Evolutionary conservation across 2,888 invertebrate species (phyloP).

Genomic region (Alitta virens): DNA sequence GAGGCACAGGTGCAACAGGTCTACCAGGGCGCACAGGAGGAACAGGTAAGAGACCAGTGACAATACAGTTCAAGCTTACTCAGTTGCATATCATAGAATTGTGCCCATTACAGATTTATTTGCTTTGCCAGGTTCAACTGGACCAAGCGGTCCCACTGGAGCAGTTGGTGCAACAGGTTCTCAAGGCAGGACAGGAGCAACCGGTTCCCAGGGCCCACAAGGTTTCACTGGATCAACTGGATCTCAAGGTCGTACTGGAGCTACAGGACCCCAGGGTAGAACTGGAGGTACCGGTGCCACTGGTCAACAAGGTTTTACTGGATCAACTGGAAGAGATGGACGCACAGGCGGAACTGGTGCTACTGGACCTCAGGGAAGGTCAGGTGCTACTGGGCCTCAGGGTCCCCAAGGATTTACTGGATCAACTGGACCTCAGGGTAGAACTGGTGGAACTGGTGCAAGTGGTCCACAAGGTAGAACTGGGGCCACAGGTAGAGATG

Average conservation of each 20-base stretch:
- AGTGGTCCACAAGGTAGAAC: slow-evolving; percentile 10
- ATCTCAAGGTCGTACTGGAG: slow-evolving; percentile 6
- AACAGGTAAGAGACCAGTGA: too few relatives aligned
- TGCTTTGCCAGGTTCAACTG: neutral
- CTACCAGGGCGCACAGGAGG: slow-evolving; percentile 14
- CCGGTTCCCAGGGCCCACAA: slow-evolving; percentile 10
- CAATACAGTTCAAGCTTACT: too few relatives aligned
- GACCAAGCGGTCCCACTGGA: slow-evolving; percentile 14
- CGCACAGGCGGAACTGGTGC: neutral
- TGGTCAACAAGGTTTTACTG: slow-evolving; percentile 15
- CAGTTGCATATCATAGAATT: too few relatives aligned
- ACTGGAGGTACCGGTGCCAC: slow-evolving; percentile 17
- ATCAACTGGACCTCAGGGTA: slow-evolving; percentile 15
- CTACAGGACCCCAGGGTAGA: slow-evolving; percentile 8
- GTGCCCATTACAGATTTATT: neutral
- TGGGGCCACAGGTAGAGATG: slow-evolving; percentile 3
- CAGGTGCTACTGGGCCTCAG: slow-evolving; percentile 2
- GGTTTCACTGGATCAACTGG: slow-evolving; percentile 14
- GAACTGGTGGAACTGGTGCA: slow-evolving; percentile 16
- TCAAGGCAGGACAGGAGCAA: slow-evolving; percentile 6
- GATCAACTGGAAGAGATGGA: slow-evolving; percentile 2
- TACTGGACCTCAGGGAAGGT: slow-evolving; percentile 13
- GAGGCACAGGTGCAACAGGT: slow-evolving; percentile 18
- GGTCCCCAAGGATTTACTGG: slow-evolving; percentile 10
- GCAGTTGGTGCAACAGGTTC: slow-evolving; percentile 3